Evolutionary conservation across 1,140 invertebrate species (phyloP), one percentile per base, ranked within the genome.

Genomic region (Monomorium pharaonis): DNA sequence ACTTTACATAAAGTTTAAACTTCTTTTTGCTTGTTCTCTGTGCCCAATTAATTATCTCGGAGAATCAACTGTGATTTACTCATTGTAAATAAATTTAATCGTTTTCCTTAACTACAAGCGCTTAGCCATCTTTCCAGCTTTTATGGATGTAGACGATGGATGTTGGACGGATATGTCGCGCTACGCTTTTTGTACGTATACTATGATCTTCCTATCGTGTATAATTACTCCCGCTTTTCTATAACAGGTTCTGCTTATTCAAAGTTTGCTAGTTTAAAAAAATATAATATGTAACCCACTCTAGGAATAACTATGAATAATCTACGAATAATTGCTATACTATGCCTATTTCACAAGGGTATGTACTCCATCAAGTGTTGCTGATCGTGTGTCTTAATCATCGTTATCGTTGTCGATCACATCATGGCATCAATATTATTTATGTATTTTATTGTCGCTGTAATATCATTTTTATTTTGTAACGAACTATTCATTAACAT

Each of bases 1-100:
- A 90, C 77, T 90, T 91, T 89, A 90, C 76, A 67, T 92, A 90
- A 87, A 87, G 56, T 86, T 90, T 80, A 72, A 65, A 67, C 75
- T n/a, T 51, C 54, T 84, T 12, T 27, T 12, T n/a, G 84, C 76
- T 86, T 81, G 21, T 21, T 44, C 47, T 51, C 18, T 49, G 42
- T 67, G 58, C 37, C 37, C 49, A 1, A 78, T 37, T 47, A 54
- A 54, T 6, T 54, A 9, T 24, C 5, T 63, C 60, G 30, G 67
- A 60, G 44, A 72, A 44, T 27, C 18, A 30, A 27, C 74, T 63
- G 14, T 37, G 37, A 54, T 47, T 49, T 24, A n/a, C 27, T 18
- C 18, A 6, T 51, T 27, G 47, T 65, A 44, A 84, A 80, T 80
- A 80, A 78, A 37, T 24, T 10, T 63, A 44, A 63, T 77, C 6